Conservation (phyloP, 2,113 vertebrate genomes). For the Indicator indicator region DNA sequence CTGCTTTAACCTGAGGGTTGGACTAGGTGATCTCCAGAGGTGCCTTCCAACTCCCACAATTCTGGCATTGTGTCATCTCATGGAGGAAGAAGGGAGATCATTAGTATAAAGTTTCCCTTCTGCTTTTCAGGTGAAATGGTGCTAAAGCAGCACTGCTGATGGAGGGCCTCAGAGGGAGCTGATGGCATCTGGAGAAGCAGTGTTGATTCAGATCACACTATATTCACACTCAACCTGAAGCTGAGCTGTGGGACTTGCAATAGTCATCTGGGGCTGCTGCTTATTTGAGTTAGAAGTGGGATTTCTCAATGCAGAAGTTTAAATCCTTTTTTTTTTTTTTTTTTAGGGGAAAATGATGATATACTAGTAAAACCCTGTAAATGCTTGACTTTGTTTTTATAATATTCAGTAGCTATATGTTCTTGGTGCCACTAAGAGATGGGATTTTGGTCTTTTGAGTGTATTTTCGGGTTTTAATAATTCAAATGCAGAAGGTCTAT, state of each 20-base stretch:
- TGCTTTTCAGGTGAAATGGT: neutral
- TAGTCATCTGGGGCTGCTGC: neutral
- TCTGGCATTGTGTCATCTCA: neutral
- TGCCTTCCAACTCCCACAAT: no score
- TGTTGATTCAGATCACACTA: rapidly evolving
- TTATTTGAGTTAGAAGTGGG: neutral
- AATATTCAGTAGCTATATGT: neutral
- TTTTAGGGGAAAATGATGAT: rapidly evolving
- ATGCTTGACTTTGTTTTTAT: neutral
- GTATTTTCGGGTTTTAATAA: neutral
- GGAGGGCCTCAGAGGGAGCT: neutral
- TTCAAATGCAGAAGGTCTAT: neutral
- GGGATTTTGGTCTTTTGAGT: neutral
- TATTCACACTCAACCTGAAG: rapidly evolving
- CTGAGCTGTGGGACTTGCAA: neutral
- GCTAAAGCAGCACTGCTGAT: neutral
- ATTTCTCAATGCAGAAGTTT: no score
- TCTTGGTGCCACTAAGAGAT: neutral
- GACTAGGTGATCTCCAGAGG: no score
- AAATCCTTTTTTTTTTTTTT: neutral
- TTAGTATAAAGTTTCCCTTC: neutral
- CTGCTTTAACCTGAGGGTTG: no score
- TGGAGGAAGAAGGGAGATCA: neutral
- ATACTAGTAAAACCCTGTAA: neutral
- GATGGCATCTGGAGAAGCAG: rapidly evolving